These are phyloP conservation scores for Bombus sibiricus DNA, from an alignment of 1,140 invertebrate genomes.

Conservation along the genomic window DNA sequence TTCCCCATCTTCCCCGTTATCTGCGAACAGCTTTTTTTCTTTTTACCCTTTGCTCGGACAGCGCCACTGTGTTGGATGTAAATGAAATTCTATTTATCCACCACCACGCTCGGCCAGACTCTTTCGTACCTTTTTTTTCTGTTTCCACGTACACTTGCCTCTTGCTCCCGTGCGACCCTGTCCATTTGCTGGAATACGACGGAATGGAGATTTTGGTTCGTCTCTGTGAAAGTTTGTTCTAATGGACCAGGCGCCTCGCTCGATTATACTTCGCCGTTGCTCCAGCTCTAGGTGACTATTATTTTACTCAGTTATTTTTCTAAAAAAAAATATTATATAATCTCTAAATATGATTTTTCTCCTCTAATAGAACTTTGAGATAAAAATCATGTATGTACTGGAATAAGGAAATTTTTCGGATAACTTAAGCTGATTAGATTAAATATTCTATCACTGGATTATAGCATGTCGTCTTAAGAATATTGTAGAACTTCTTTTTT, in stretches of 20 bases:
- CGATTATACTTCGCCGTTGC: background rate
- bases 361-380: background rate
- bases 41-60: background rate
- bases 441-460: too few species aligned
- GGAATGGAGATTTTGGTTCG: background rate
- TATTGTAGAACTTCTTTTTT: too few species aligned
- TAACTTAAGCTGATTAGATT: background rate
- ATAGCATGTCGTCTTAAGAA: too few species aligned
- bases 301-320: background rate
- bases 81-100: constrained; percentile 50
- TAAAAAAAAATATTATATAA: background rate
- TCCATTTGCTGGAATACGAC: background rate
- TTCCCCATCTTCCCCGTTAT: constrained; percentile 1
- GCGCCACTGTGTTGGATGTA: constrained; percentile 25
- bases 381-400: too few species aligned
- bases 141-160: constrained; percentile 3
- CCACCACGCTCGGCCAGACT: background rate
- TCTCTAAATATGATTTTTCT: background rate
- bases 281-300: background rate
- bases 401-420: background rate
- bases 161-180: background rate
- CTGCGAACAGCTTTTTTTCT: background rate
- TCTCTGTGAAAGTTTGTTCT: constrained; percentile 23
- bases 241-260: background rate
- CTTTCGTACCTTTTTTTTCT: background rate